These are phyloP conservation scores for Otolemur garnettii DNA, from an alignment of 2,113 vertebrate species.

Conservation along the genomic window DNA sequence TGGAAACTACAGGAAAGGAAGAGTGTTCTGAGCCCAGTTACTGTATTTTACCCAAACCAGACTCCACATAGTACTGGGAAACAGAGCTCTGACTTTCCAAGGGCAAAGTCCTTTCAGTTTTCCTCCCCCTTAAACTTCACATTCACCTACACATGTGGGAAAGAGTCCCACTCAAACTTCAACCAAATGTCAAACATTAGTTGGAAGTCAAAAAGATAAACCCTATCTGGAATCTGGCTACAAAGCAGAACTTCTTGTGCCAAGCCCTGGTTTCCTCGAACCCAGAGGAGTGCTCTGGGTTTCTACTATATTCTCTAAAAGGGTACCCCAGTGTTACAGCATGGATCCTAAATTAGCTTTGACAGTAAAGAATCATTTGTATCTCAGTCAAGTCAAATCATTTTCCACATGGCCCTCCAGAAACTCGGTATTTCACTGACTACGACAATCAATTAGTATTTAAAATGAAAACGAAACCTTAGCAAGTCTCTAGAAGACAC, in stretches of 20 bases:
- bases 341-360: background rate
- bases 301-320: background rate
- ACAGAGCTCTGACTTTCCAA: background rate
- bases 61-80: background rate
- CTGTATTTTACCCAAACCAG: background rate
- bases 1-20: background rate
- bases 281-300: background rate
- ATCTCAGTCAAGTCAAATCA: background rate
- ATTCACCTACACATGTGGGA: accelerated
- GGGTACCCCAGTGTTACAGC: background rate
- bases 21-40: background rate
- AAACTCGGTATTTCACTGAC: background rate
- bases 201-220: background rate
- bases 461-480: background rate
- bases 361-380: background rate
- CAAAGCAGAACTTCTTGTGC: background rate
- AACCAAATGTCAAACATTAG: background rate
- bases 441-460: background rate
- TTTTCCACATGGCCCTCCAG: background rate
- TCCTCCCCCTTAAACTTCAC: background rate
- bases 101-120: background rate
- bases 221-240: background rate
- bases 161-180: background rate
- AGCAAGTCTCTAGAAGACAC: background rate
- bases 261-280: background rate